phyloP scores from a whole-genome alignment of 2,113 vertebrate genomes.

The Alouatta palliata region DNA sequence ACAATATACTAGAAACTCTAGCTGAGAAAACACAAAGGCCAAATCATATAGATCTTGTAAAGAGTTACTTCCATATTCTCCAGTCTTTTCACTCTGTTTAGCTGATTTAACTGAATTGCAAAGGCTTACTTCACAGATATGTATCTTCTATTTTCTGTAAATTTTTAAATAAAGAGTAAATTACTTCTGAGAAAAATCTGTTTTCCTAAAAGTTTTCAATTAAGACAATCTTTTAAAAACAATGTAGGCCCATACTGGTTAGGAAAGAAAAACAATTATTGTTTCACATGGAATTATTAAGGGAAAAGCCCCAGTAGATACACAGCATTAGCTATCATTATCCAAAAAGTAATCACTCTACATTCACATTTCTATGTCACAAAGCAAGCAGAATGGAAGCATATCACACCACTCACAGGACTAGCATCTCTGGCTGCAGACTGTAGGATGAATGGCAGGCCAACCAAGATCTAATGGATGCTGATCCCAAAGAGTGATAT shows the following conservation, averaged over 20 bases:
- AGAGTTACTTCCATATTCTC: background rate
- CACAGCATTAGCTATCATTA: background rate
- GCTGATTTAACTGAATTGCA: background rate
- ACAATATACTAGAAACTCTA: background rate
- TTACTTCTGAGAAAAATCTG: background rate
- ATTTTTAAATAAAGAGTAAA: constrained; percentile 16
- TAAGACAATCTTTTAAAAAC: background rate
- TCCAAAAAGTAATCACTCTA: background rate
- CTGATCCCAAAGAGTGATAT: background rate
- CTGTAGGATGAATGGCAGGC: background rate
- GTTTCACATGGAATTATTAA: background rate
- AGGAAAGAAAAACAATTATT: background rate
- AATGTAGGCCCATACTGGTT: background rate
- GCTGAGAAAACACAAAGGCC: background rate
- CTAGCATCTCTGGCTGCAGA: background rate
- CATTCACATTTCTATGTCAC: background rate
- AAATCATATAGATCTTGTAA: background rate
- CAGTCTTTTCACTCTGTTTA: background rate
- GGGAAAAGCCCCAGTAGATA: background rate
- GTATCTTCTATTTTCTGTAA: background rate
- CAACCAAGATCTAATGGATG: background rate
- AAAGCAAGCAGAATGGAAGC: background rate
- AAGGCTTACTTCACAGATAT: background rate
- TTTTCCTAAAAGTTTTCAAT: background rate
- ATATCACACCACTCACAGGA: background rate